These are phyloP conservation scores for Scaeva pyrastri DNA, from an alignment of 2,888 invertebrate species.

Conservation along the genomic window DNA sequence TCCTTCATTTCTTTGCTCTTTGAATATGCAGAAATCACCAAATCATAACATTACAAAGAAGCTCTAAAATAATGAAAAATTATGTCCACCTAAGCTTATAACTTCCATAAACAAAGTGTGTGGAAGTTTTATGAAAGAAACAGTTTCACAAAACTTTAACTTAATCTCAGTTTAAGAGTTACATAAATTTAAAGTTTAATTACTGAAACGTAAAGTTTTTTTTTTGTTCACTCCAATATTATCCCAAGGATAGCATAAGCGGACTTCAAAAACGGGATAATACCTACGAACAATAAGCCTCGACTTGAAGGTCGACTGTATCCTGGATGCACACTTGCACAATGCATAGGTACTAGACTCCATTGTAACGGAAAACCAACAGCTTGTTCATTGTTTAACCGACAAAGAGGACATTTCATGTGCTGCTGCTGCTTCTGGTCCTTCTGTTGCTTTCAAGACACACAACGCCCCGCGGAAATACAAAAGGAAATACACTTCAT, in stretches of 20 bases:
- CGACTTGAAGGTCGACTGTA: neutral
- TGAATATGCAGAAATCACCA: no score
- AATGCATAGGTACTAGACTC: neutral
- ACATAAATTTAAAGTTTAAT: neutral
- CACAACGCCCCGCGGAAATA: neutral
- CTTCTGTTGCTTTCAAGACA: neutral
- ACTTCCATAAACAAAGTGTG: no score
- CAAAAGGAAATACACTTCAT: neutral
- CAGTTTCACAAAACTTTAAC: no score
- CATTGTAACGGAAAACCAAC: slow-evolving; percentile 18
- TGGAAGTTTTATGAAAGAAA: no score
- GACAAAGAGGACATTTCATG: slow-evolving; percentile 22
- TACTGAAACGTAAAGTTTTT: neutral
- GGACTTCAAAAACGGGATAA: neutral
- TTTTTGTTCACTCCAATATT: neutral
- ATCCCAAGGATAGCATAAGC: neutral
- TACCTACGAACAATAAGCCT: slow-evolving; percentile 12
- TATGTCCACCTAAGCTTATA: no score
- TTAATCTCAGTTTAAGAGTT: no score
- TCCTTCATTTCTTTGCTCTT: no score
- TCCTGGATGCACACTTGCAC: neutral
- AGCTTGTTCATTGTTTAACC: slow-evolving; percentile 15
- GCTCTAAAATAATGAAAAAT: no score
- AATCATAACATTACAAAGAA: no score
- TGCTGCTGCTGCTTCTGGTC: neutral